phyloP scores from a whole-genome alignment of 2,888 invertebrate species.

The Metalampra italica region DNA sequence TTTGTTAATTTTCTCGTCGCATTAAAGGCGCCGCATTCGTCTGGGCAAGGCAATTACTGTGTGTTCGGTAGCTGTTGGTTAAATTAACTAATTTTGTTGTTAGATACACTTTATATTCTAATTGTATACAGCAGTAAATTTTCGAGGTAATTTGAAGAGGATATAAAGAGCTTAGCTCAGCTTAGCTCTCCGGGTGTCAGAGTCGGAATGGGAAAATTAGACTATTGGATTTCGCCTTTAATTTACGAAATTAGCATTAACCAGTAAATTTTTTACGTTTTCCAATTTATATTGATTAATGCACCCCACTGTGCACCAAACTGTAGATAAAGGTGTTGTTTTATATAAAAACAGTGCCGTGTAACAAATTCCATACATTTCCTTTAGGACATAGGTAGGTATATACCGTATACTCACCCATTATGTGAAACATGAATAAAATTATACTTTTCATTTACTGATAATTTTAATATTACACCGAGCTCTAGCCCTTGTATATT shows the following conservation, averaged over 20 bases:
- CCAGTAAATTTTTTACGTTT: no score
- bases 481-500: no score
- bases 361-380: neutral
- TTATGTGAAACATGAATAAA: no score
- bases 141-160: neutral
- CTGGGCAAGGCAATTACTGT: conserved; percentile 17
- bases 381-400: no score
- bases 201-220: neutral
- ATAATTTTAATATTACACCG: no score
- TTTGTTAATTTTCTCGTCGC: conserved; percentile 50
- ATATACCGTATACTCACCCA: no score
- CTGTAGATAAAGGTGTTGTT: no score
- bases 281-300: conserved; percentile 12
- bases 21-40: conserved; percentile 28
- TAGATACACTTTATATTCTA: conserved; percentile 6
- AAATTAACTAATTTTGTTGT: conserved; percentile 23
- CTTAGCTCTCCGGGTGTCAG: neutral
- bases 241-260: neutral
- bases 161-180: neutral
- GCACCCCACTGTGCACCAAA: no score
- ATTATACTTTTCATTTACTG: no score
- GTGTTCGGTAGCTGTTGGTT: conserved; percentile 10
- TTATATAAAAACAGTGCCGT: no score
- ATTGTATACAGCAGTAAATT: neutral
- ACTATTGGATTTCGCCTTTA: conserved; percentile 1